Evolutionary conservation across 2,113 vertebrate species (phyloP).

Genomic region (Cairina moschata): DNA sequence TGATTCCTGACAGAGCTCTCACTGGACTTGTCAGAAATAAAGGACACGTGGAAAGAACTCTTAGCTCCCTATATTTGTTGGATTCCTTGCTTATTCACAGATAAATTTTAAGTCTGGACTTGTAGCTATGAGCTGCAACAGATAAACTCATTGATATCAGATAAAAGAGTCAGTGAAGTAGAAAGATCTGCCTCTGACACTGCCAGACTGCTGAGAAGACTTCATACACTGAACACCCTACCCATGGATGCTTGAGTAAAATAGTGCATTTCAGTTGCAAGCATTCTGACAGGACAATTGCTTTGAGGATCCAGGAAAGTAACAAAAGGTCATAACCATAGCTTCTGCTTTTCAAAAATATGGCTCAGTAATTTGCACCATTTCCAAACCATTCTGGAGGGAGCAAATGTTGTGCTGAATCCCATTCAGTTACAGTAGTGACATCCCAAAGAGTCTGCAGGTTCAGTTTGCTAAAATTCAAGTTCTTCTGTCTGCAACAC

Average conservation of each 20-base stretch:
- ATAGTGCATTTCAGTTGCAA: not conserved
- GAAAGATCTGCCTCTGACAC: not conserved
- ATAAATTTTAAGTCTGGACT: not conserved
- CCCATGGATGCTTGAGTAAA: fast-evolving
- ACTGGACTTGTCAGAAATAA: not conserved
- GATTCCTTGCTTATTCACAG: not conserved
- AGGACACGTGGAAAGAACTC: not conserved
- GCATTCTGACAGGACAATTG: not conserved
- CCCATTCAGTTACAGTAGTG: not conserved
- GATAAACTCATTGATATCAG: not conserved
- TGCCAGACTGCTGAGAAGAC: not conserved
- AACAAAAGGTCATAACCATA: not conserved
- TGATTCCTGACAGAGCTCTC: not conserved
- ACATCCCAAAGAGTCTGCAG: not conserved
- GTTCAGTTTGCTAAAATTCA: not conserved
- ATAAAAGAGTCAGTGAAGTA: not conserved
- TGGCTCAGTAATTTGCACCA: not conserved
- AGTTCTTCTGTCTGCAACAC: not conserved
- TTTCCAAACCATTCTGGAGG: not conserved
- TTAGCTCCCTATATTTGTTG: not conserved
- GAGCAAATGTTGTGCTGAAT: not conserved
- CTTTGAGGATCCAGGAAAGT: not conserved
- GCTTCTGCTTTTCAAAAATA: not conserved
- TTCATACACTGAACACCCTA: not conserved
- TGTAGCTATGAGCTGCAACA: not conserved